These are phyloP conservation scores for Zygogramma bicolorata DNA, from an alignment of 2,888 invertebrate species.

Conservation along the genomic window DNA sequence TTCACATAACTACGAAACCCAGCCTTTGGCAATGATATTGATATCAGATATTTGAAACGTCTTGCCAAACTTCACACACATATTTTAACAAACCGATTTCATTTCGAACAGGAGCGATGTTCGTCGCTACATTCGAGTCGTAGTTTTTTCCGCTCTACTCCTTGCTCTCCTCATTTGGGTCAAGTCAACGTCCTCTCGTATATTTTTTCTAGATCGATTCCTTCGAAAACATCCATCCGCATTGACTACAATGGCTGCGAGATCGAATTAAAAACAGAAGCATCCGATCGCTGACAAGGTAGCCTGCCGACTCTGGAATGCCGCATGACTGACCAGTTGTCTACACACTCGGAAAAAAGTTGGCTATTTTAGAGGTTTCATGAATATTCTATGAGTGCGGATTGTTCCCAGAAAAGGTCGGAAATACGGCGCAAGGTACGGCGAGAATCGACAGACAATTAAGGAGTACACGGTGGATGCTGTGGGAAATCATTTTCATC, in stretches of 20 bases:
- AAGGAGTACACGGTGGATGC: too few species aligned
- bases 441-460: not conserved
- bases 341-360: slow-evolving; percentile 27
- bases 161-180: slow-evolving; percentile 14
- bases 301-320: slow-evolving; percentile 32
- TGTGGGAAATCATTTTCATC: too few species aligned
- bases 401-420: slow-evolving; percentile 14
- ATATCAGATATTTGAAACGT: too few species aligned
- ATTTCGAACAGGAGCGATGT: not conserved
- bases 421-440: not conserved
- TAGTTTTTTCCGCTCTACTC: not conserved
- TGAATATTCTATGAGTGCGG: slow-evolving; percentile 24
- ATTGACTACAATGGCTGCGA: slow-evolving; percentile 36
- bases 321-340: slow-evolving; percentile 35
- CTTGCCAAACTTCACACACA: too few species aligned
- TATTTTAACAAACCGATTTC: not conserved
- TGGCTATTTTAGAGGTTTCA: slow-evolving; percentile 31
- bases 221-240: slow-evolving; percentile 36
- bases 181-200: slow-evolving; percentile 27
- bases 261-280: slow-evolving; percentile 31
- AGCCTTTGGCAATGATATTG: too few species aligned
- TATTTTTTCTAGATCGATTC: slow-evolving; percentile 29
- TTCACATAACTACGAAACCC: too few species aligned
- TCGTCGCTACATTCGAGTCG: not conserved
- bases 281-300: slow-evolving; percentile 31